These are phyloP conservation scores for Elgaria multicarinata DNA, from an alignment of 2,113 vertebrate genomes.

Conservation along the genomic window DNA sequence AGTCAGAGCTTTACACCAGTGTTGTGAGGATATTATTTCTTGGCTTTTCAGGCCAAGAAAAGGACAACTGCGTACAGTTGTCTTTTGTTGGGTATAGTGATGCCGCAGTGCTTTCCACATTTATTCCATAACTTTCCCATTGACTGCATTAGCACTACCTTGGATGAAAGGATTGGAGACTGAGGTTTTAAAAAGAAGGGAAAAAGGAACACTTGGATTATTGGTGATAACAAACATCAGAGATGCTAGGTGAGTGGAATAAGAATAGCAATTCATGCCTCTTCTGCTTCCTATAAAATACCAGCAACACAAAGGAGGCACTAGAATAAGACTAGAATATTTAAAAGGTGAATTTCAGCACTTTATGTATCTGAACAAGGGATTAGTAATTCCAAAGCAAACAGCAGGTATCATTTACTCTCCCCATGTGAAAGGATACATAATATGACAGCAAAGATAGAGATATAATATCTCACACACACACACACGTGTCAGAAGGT, in stretches of 20 bases:
- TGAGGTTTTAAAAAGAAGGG: background rate
- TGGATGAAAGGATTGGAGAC: background rate
- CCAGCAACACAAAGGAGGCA: background rate
- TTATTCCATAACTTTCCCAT: background rate
- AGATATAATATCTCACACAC: too few species aligned
- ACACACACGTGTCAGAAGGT: too few species aligned
- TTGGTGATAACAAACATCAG: background rate
- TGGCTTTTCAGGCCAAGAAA: too few species aligned
- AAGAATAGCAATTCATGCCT: background rate
- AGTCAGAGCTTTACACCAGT: background rate
- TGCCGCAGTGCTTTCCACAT: background rate
- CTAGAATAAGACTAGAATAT: background rate
- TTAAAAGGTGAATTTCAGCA: background rate
- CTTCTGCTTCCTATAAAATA: background rate
- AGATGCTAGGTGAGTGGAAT: background rate
- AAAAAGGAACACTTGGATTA: background rate
- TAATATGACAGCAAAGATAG: background rate
- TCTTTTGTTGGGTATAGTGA: background rate
- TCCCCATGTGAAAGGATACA: background rate
- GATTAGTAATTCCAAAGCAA: background rate
- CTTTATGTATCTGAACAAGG: background rate
- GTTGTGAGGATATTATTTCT: background rate
- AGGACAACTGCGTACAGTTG: background rate
- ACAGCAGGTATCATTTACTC: background rate
- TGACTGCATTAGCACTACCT: background rate